Evolutionary conservation across 1,140 invertebrate genomes (phyloP).

Genomic region (Trialeurodes vaporariorum): DNA sequence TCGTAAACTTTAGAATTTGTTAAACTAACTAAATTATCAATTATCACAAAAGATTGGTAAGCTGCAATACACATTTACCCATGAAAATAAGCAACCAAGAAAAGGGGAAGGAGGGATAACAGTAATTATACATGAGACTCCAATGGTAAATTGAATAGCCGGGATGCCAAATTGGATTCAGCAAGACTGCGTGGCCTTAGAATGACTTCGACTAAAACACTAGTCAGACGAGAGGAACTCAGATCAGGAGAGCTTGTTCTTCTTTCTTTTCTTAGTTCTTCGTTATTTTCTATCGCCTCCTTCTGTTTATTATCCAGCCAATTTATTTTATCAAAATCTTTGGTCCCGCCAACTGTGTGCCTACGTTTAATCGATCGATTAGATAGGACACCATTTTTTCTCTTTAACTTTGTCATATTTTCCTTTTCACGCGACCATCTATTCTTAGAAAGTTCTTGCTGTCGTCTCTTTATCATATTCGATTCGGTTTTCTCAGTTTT

Average conservation of each 20-base stretch:
- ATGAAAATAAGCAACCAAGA: no score
- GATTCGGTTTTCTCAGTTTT: constrained; percentile 73
- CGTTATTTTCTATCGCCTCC: constrained; percentile 39
- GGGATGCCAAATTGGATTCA: constrained; percentile 18
- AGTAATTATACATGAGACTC: constrained; percentile 25
- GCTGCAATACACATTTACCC: background rate
- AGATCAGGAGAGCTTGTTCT: constrained; percentile 50
- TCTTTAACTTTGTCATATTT: constrained; percentile 47
- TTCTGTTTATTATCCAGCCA: constrained; percentile 44
- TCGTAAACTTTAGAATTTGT: background rate
- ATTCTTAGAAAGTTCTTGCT: constrained; percentile 35
- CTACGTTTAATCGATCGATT: constrained; percentile 68
- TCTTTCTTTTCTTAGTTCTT: constrained; percentile 39
- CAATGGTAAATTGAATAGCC: constrained; percentile 18
- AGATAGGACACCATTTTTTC: constrained; percentile 55
- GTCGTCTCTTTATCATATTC: constrained; percentile 58
- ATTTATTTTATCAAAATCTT: constrained; percentile 61
- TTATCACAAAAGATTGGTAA: background rate
- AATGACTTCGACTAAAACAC: constrained; percentile 43
- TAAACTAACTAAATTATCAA: background rate
- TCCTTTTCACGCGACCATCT: constrained; percentile 18
- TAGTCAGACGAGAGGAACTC: constrained; percentile 36
- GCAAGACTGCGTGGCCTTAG: constrained; percentile 44
- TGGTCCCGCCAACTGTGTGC: constrained; percentile 84
- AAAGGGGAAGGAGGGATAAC: no score